A percentile compares a stretch with the other conserved stretches of the same genome.
These are phyloP conservation scores for Aramus guarauna DNA, from an alignment of 2,113 vertebrate species.

Conservation along the genomic window DNA sequence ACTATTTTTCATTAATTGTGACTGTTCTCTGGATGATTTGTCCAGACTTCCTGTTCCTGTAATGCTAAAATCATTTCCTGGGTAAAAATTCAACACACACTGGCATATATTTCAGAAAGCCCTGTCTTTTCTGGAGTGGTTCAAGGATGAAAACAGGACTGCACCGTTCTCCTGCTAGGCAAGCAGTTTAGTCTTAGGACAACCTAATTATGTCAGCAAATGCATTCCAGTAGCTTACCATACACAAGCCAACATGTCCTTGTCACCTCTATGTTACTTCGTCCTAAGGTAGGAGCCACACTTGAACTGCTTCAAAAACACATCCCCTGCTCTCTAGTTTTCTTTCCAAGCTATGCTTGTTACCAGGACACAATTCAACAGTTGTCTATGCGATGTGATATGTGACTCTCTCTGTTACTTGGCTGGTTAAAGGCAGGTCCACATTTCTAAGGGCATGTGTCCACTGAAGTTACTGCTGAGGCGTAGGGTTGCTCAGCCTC, in stretches of 20 bases:
- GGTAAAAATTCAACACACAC: neutral
- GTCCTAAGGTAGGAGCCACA: neutral
- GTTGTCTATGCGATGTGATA: rapidly evolving
- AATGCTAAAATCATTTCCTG: neutral
- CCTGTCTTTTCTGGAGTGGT: neutral
- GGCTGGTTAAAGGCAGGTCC: neutral
- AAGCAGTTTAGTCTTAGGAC: neutral
- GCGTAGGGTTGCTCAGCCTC: neutral
- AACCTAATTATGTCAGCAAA: neutral
- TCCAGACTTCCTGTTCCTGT: neutral
- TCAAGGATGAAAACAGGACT: neutral
- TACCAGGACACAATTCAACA: neutral
- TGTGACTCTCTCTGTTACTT: neutral
- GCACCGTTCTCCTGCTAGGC: neutral
- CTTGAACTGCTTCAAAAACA: neutral
- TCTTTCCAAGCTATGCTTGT: neutral
- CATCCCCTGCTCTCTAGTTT: neutral
- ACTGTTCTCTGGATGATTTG: neutral
- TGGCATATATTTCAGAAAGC: neutral
- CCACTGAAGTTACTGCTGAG: neutral
- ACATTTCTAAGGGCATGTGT: neutral
- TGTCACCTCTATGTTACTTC: neutral
- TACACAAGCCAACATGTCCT: neutral
- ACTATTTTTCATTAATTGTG: neutral
- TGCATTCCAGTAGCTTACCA: neutral